Evolutionary conservation across 2,888 invertebrate species (phyloP).

Genomic region (Itoplectis maculator): DNA sequence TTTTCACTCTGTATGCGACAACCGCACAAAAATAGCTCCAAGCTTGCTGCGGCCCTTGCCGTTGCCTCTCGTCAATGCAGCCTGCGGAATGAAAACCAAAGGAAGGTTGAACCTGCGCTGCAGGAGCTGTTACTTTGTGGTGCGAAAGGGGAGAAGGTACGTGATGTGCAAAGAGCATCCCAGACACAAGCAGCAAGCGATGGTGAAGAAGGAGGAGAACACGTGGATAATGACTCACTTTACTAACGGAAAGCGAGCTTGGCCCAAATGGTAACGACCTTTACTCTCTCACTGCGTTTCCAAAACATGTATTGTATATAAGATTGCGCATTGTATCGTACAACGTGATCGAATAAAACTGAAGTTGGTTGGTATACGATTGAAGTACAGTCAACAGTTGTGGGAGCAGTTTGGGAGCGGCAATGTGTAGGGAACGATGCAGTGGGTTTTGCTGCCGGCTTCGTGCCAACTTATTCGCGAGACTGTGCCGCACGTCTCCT

Average conservation of each 20-base stretch:
- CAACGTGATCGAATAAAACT: constrained; percentile 49
- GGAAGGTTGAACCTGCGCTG: constrained; percentile 90
- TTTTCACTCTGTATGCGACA: constrained; percentile 51
- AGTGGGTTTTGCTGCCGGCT: constrained; percentile 82
- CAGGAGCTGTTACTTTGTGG: constrained; percentile 91
- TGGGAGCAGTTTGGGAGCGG: constrained; percentile 82
- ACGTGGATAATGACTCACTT: constrained; percentile 92
- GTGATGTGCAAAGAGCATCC: constrained; percentile 91
- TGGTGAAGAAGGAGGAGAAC: constrained; percentile 89
- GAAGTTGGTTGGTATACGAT: not conserved
- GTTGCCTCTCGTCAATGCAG: constrained; percentile 79
- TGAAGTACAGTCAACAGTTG: not conserved
- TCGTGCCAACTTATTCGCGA: constrained; percentile 85
- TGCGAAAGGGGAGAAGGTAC: constrained; percentile 88
- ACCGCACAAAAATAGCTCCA: not conserved
- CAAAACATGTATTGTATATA: constrained; percentile 50
- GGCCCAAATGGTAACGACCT: constrained; percentile 82
- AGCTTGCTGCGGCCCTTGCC: constrained; percentile 18
- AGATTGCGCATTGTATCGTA: constrained; percentile 34
- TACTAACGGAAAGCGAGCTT: constrained; percentile 87
- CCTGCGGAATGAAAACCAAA: constrained; percentile 90
- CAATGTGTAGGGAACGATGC: constrained; percentile 84
- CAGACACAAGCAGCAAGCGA: constrained; percentile 93
- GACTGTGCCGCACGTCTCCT: constrained; percentile 84
- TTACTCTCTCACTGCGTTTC: not conserved